Conservation (phyloP, 2,888 invertebrate species). For the Sthenelais limicola region DNA sequence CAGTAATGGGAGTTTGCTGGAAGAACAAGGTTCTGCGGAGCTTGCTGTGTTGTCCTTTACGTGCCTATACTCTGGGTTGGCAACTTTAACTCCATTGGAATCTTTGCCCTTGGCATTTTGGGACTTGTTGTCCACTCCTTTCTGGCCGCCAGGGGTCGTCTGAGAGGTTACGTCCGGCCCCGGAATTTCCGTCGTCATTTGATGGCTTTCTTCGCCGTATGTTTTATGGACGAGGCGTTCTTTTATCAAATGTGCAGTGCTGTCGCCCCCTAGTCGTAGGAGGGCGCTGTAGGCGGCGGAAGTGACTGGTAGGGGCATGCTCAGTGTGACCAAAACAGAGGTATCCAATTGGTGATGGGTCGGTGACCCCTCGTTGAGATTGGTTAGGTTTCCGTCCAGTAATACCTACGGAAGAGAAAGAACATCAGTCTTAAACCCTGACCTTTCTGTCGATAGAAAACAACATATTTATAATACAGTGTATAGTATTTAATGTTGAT, state of each 20-base stretch:
- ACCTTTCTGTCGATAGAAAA: no score
- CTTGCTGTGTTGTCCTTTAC: neutral
- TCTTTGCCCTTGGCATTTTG: neutral
- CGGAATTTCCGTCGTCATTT: neutral
- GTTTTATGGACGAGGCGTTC: neutral
- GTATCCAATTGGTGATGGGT: neutral
- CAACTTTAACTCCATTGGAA: neutral
- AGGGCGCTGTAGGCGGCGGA: slow-evolving; percentile 19
- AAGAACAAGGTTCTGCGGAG: no score
- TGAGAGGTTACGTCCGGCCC: neutral
- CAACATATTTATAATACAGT: no score
- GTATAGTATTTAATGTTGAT: no score
- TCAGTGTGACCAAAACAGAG: slow-evolving; percentile 2
- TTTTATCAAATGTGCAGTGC: neutral
- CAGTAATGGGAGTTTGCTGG: no score
- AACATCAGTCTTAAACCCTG: no score
- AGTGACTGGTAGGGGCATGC: slow-evolving; percentile 10
- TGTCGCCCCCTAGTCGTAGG: slow-evolving; percentile 11
- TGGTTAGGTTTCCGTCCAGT: slow-evolving; percentile 10
- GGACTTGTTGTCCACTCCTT: neutral
- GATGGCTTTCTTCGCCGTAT: neutral
- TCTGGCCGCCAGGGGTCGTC: neutral
- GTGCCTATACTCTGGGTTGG: slow-evolving; percentile 21
- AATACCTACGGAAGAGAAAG: neutral
- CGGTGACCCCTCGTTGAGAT: neutral